These are phyloP conservation scores for Tricholaema leucomelas DNA, from an alignment of 2,113 vertebrate genomes.

Conservation along the genomic window DNA sequence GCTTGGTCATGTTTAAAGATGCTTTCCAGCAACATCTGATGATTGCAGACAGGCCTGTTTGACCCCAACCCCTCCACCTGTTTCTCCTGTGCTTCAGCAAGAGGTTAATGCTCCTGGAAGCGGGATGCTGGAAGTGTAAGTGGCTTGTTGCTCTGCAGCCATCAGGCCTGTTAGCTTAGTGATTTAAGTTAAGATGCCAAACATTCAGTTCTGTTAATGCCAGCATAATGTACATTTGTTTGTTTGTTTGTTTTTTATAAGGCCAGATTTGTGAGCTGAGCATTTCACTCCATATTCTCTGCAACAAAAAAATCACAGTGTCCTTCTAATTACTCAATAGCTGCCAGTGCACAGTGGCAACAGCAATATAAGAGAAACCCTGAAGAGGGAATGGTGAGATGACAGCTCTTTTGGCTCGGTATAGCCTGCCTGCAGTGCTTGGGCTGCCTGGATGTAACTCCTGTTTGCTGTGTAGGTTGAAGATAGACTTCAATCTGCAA, in stretches of 20 bases:
- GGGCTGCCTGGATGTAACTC: neutral
- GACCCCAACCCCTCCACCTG: neutral
- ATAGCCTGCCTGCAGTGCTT: too few relatives aligned
- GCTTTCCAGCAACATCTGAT: neutral
- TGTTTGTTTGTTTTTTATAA: neutral
- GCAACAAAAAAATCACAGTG: neutral
- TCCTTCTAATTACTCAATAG: neutral
- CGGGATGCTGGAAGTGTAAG: neutral
- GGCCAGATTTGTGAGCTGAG: neutral
- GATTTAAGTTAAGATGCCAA: neutral
- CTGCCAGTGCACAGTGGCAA: neutral
- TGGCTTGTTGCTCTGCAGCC: neutral
- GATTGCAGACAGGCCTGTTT: neutral
- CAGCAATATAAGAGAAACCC: neutral
- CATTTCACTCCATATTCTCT: neutral
- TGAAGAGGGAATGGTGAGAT: neutral
- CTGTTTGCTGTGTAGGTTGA: accelerated
- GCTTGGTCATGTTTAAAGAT: neutral
- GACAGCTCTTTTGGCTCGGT: neutral
- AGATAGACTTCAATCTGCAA: neutral
- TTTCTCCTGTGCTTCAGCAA: neutral
- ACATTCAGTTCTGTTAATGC: neutral
- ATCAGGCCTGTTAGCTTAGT: neutral
- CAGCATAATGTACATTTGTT: accelerated
- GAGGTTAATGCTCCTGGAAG: neutral